Conservation (phyloP, 2,888 invertebrate genomes). For the Polylopha cassiicola region DNA sequence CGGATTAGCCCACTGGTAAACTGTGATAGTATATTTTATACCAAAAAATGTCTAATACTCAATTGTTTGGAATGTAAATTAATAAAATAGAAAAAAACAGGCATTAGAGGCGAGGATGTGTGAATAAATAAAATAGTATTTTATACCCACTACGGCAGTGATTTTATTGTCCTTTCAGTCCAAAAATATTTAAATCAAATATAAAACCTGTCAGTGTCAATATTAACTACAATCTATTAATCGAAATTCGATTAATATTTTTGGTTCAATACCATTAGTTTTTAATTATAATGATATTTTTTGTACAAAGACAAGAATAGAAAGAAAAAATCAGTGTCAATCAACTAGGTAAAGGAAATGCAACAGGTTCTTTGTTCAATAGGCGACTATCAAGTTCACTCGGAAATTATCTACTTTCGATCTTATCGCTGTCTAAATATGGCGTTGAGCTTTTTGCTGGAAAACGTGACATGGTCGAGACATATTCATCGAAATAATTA, state of each 20-base stretch:
- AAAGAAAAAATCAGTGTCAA: no score
- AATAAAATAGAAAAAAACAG: constrained; percentile 19
- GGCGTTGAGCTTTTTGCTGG: no score
- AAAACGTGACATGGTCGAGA: constrained; percentile 3
- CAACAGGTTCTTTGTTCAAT: constrained; percentile 5
- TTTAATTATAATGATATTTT: no score
- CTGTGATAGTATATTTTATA: constrained; percentile 25
- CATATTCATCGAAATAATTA: constrained; percentile 13
- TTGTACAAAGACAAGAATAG: no score
- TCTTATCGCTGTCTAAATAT: no score
- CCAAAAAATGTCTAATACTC: constrained; percentile 26
- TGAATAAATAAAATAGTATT: constrained; percentile 24
- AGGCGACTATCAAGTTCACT: constrained; percentile 6
- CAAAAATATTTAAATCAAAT: not conserved
- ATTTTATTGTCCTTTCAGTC: constrained; percentile 8
- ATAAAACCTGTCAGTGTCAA: constrained; percentile 5
- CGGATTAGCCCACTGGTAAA: constrained; percentile 24
- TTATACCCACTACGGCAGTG: constrained; percentile 7
- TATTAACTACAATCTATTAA: not conserved
- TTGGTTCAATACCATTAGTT: no score
- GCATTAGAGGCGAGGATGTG: constrained; percentile 27
- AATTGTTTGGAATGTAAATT: constrained; percentile 22
- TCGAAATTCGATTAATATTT: no score
- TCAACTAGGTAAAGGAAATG: constrained; percentile 10
- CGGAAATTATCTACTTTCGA: constrained; percentile 12